Percentiles rank a stretch among this genome's conserved stretches.
Evolutionary conservation across 1,140 invertebrate species (phyloP).

Genomic region (Drosophila lowei): DNA sequence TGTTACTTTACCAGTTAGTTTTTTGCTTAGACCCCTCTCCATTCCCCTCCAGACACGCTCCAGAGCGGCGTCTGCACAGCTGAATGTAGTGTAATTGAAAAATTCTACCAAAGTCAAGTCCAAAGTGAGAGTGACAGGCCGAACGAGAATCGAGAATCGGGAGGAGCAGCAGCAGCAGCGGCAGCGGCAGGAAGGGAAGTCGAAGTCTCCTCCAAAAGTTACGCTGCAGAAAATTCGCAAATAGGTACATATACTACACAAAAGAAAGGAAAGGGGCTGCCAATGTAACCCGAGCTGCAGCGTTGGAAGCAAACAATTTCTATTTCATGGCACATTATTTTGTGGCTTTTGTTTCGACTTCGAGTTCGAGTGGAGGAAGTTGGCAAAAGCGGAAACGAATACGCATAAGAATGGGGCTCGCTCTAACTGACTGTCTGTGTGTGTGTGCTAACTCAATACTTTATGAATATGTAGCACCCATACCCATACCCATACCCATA

Average conservation of each 20-base stretch:
- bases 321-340: slow-evolving; percentile 81
- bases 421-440: background rate
- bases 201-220: slow-evolving; percentile 69
- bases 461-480: background rate
- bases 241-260: slow-evolving; percentile 27
- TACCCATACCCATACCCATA: slow-evolving; percentile 2
- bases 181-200: slow-evolving; percentile 14
- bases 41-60: slow-evolving; percentile 24
- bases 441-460: background rate
- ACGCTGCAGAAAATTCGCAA: slow-evolving; percentile 75
- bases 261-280: slow-evolving; percentile 6
- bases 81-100: slow-evolving; percentile 77
- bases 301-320: slow-evolving; percentile 67
- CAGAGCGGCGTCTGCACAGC: slow-evolving; percentile 23
- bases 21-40: slow-evolving; percentile 5
- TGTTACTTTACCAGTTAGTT: slow-evolving; percentile 49
- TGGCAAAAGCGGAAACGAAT: slow-evolving; percentile 49
- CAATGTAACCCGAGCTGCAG: slow-evolving; percentile 35
- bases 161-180: background rate
- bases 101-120: slow-evolving; percentile 80
- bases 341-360: slow-evolving; percentile 77
- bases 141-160: slow-evolving; percentile 7
- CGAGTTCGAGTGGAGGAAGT: slow-evolving; percentile 35
- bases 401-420: slow-evolving; percentile 33
- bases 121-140: slow-evolving; percentile 78